These are phyloP conservation scores for Herminia tarsipennalis DNA, from an alignment of 2,888 invertebrate species.

Conservation along the genomic window DNA sequence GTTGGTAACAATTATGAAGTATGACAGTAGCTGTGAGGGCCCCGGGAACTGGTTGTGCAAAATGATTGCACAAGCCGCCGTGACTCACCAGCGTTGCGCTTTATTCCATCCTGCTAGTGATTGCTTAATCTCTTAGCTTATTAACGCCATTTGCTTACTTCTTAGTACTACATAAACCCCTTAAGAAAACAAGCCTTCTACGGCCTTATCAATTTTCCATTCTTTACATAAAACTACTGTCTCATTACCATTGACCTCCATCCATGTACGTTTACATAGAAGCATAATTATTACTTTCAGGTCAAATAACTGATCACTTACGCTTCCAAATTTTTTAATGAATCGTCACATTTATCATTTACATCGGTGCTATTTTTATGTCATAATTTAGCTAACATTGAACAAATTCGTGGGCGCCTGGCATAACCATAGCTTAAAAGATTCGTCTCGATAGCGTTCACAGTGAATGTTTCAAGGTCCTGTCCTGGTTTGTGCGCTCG, in stretches of 20 bases:
- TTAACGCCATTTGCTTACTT: slow-evolving; percentile 53
- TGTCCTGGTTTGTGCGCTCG: slow-evolving; percentile 76
- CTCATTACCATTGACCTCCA: slow-evolving; percentile 17
- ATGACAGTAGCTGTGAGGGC: slow-evolving; percentile 57
- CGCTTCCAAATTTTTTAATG: slow-evolving; percentile 29
- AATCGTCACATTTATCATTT: too few species aligned
- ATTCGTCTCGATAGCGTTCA: slow-evolving; percentile 79
- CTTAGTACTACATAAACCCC: slow-evolving; percentile 20
- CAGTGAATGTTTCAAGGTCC: slow-evolving; percentile 84
- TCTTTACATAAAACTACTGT: slow-evolving; percentile 13
- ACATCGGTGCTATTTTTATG: too few species aligned
- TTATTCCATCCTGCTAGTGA: slow-evolving; percentile 63
- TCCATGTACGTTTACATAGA: slow-evolving; percentile 35
- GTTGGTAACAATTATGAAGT: slow-evolving; percentile 52
- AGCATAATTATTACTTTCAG: slow-evolving; percentile 37
- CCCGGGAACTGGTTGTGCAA: slow-evolving; percentile 71
- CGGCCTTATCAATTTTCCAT: slow-evolving; percentile 7
- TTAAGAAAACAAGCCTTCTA: slow-evolving; percentile 13
- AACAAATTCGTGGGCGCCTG: slow-evolving; percentile 71
- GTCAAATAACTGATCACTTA: slow-evolving; percentile 42
- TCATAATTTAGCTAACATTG: slow-evolving; percentile 18
- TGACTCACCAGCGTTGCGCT: slow-evolving; percentile 73
- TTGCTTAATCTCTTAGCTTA: slow-evolving; percentile 66
- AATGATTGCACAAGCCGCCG: slow-evolving; percentile 69
- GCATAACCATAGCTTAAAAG: slow-evolving; percentile 66